Evolutionary conservation across 2,797 vertebrate genomes (phyloP).

Genomic region (Chlorospingus semifuscus): DNA sequence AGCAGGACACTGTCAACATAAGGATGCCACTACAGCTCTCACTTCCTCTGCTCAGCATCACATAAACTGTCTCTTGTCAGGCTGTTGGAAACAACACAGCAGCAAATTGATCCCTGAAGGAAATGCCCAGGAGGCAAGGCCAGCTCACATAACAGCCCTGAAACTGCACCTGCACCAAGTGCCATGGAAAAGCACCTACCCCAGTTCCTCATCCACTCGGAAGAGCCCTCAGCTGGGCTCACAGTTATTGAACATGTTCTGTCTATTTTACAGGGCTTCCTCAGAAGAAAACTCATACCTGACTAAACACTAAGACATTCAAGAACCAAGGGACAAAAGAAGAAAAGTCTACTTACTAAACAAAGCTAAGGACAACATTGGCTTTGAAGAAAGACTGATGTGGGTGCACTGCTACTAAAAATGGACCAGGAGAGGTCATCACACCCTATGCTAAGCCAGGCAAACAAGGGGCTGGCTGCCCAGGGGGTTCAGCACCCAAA

Average conservation of each 20-base stretch:
- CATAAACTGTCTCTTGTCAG: background rate
- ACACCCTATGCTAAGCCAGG: background rate
- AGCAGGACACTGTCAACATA: fast-evolving
- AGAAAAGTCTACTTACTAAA: background rate
- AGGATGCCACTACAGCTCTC: background rate
- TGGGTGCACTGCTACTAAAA: background rate
- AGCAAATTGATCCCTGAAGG: background rate
- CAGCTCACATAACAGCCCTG: background rate
- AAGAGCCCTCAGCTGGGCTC: background rate
- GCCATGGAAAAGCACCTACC: fast-evolving
- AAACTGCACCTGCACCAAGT: background rate
- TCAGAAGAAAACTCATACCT: background rate
- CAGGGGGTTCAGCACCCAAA: background rate
- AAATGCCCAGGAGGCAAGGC: background rate
- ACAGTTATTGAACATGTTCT: fast-evolving
- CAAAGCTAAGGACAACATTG: background rate
- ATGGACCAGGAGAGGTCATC: background rate
- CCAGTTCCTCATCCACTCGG: fast-evolving
- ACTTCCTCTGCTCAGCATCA: background rate
- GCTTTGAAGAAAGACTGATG: background rate
- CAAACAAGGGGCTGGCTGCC: background rate
- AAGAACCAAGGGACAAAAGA: background rate
- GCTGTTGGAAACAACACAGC: background rate
- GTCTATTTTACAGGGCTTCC: background rate
- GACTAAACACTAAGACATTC: background rate